Base-by-base conservation (phyloP, 1,140 invertebrate species). In the Halesus radiatus region DNA sequence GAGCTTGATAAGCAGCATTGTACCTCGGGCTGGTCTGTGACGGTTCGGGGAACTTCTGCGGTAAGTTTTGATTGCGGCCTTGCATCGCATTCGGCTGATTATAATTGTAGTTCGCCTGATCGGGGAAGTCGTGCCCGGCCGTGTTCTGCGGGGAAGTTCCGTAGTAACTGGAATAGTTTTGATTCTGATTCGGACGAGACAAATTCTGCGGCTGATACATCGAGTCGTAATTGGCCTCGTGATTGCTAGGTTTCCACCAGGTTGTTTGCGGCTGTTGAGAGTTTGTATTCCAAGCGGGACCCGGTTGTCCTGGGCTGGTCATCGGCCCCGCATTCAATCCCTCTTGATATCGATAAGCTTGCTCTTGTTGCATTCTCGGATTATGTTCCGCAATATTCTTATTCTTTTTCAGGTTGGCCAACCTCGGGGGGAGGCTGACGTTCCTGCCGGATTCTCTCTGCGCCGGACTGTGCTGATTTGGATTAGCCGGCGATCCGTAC, bases 351-450 rank as follows among this genome's bases (percentile, higher is more conserved):
- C 66, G 29, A 8, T n/a, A 50, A 5, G 26, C 26, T 18, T 70
- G 62, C 32, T 70, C 29, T 3, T 70, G 32, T 13, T 26, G 68
- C 29, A 78, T 78, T 22, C 66, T 37, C 6, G 18, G 52, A n/a
- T 29, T 23, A 13, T 66, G 37, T 66, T 81, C 80, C 18, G 50
- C 15, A 50, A 18, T 32, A 45, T 76, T 70, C 29, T 79, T 79
- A 20, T 62, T 74, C 29, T 82, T 82, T 10, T 66, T 77, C 22
- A 74, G 29, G 60, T 82, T 82, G 16, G 80, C 82, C 80, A 89
- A 88, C 4, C 89, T 84, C 2, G 89, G 89, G 3, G 89, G 89
- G 10, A 90, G 79, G 76, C 88, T 88, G 81, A 86, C 88, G 66
- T 29, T 29, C 26, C 26, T 29, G 26, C 26, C 26, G 2, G 26